Base-by-base conservation (phyloP, 1,140 invertebrate species). In the Protaetia brevitarsis region DNA sequence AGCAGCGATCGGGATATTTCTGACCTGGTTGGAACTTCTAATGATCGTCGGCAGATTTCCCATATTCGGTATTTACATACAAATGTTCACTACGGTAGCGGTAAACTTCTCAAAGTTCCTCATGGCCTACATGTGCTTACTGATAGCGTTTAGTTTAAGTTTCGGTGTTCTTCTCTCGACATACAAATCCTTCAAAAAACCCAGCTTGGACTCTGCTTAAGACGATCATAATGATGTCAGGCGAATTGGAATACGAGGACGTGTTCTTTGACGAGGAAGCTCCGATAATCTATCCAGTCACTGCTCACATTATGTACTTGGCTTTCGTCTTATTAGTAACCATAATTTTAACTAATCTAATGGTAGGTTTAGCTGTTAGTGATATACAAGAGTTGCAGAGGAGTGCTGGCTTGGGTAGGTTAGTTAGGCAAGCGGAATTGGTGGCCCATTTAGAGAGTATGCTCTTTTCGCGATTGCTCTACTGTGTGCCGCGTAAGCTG, bases 221-320 rank as follows among this genome's bases (percentile, higher is more conserved):
- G 79, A 90, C 90, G 0, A 85, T 94, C 2, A 89, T 93, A 41
- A 94, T 95, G 92, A 93, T 95, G 91, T 90, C 91, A 0, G 92
- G 92, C 0, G 80, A 94, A 74, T 77, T 94, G 27, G 91, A 94
- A 75, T 94, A 90, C 71, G 91, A 93, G 73, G 89, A 92, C 66
- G 87, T 92, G 59, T 93, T 94, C 73, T 93, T 89, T 71, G 81
- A 84, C 13, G 75, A 80, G 6, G 73, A 79, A 2, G 73, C 76
- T 0, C 77, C 82, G 0, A 76, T 79, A 16, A 64, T 80, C 21
- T 89, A 88, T 74, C 85, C 85, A 0, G 82, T 86, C 0, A 93
- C 91, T 0, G 82, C 90, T 0, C 91, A 94, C 71, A 79, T 89
- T 3, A 84, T 94, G 74, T 89, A 92, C 66, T 76, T 92, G 3